Conservation (phyloP, 2,888 invertebrate genomes). For the Liopterus haemorrhoidalis region DNA sequence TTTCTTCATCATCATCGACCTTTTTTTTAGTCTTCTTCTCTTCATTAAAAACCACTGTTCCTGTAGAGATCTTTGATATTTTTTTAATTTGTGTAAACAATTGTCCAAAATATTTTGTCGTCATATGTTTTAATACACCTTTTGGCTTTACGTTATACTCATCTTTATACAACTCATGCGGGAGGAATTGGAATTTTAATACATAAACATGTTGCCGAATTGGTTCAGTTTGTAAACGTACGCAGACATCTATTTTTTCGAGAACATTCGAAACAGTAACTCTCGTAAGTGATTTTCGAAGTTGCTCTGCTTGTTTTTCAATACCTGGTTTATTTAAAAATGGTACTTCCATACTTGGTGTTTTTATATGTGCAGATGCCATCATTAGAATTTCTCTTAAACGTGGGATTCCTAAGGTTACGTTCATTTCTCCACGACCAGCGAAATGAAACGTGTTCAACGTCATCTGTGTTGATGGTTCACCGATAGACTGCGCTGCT, state of each 20-base stretch:
- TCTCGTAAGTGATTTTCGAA: slow-evolving; percentile 67
- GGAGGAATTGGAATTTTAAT: slow-evolving; percentile 68
- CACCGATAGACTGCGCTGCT: slow-evolving; percentile 95
- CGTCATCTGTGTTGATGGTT: slow-evolving; percentile 99
- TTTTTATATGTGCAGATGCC: slow-evolving; percentile 87
- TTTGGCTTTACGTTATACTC: slow-evolving; percentile 66
- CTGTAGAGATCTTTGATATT: slow-evolving; percentile 50
- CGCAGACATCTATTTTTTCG: slow-evolving; percentile 60
- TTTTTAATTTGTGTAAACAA: slow-evolving; percentile 60
- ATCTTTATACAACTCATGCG: slow-evolving; percentile 64
- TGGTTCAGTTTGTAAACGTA: slow-evolving; percentile 34
- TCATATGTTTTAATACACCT: slow-evolving; percentile 67
- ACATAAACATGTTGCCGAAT: slow-evolving; percentile 53
- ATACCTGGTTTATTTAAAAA: slow-evolving; percentile 53
- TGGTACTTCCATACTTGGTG: slow-evolving; percentile 94
- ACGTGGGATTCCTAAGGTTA: slow-evolving; percentile 98
- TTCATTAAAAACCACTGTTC: slow-evolving; percentile 47
- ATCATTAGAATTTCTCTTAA: slow-evolving; percentile 95
- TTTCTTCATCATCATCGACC: slow-evolving; percentile 42
- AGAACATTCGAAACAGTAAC: slow-evolving; percentile 76
- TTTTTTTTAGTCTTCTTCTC: slow-evolving; percentile 39
- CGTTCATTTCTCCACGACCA: slow-evolving; percentile 99
- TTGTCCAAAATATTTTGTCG: slow-evolving; percentile 61
- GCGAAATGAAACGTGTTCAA: slow-evolving; percentile 99
- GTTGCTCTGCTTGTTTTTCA: slow-evolving; percentile 55